Conservation (phyloP, 2,113 vertebrate species). For the Psittacula cyanocephala region DNA sequence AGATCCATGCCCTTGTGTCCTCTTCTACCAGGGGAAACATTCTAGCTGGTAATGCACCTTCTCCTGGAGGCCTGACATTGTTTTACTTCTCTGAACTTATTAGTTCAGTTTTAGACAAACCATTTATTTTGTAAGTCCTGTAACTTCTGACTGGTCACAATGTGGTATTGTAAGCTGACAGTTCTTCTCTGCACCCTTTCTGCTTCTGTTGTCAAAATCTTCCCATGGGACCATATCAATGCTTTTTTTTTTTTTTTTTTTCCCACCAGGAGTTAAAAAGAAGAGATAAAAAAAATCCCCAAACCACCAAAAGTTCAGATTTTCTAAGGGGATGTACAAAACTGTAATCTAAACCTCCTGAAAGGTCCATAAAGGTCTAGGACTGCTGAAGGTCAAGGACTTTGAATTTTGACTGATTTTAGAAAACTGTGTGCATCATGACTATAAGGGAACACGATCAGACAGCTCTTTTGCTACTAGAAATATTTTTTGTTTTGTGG, state of each 20-base stretch:
- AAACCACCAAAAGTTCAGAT: not conserved
- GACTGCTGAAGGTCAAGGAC: not conserved
- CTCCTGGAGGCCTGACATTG: not conserved
- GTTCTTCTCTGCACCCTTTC: not conserved
- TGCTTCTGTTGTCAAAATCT: not conserved
- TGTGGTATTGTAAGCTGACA: not conserved
- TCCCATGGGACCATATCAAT: not conserved
- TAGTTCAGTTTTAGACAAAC: not conserved
- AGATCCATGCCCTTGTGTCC: not conserved
- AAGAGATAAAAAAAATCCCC: not conserved
- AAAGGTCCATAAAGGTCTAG: not conserved
- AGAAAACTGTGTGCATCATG: not conserved
- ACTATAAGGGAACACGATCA: not conserved
- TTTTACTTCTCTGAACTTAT: not conserved
- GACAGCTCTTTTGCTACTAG: not conserved
- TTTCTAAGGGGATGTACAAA: not conserved
- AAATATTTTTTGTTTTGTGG: not conserved
- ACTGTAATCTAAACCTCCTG: not conserved
- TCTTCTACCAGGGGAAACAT: not conserved
- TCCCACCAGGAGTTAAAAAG: not conserved
- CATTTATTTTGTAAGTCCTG: not conserved
- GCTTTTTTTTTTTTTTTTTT: not conserved
- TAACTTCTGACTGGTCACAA: not conserved
- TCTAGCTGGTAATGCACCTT: not conserved
- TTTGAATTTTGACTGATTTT: not conserved